Base-by-base conservation (phyloP, 2,888 invertebrate genomes). In the Trichopria drosophilae region DNA sequence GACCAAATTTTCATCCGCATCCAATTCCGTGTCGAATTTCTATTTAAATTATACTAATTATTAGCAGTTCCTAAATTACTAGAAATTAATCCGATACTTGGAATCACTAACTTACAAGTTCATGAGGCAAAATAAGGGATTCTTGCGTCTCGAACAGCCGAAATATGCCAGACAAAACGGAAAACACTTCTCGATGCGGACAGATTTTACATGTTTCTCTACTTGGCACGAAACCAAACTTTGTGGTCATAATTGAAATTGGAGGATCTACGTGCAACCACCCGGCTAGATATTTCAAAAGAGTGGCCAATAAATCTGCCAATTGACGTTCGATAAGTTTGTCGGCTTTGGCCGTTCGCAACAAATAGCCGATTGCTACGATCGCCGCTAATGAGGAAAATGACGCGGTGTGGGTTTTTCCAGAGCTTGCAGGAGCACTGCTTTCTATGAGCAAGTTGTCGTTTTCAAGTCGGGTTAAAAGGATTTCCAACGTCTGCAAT, bases 181-280 rank as follows among this genome's bases (percentile, higher is more conserved):
- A 61, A 42, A 69, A 69, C 12, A 67, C 70, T 49, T 68, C 67
- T 2, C 60, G 60, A 43, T 68, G 62, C 1, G 71, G 72, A 53
- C 61, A 63, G 13, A 73, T 65, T 51, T 71, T 72, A 18, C 67
- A 66, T 0, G 65, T 64, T 19, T 68, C 69, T 29, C 70, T 63
- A 55, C 71, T 72, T 4, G 72, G 72, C 5, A 72, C 68, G 10
- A 69, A 72, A 12, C 72, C 73, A 12, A 64, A 71, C 52, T 71
- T 73, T 3, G 68, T 71, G 26, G 58, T 68, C 6, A 65, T 43
- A 3, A 66, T 52, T 1, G 69, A 68, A 13, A 67, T 56, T 2
- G 72, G 73, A n/a, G 72, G 66, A 32, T 72, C 70, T 1, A 62
- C 67, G 34, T 68, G 54, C 6, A 72, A 40, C 73, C 73, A 73